Evolutionary conservation across 2,113 vertebrate genomes (phyloP).

Genomic region (Heterochromis multidens): DNA sequence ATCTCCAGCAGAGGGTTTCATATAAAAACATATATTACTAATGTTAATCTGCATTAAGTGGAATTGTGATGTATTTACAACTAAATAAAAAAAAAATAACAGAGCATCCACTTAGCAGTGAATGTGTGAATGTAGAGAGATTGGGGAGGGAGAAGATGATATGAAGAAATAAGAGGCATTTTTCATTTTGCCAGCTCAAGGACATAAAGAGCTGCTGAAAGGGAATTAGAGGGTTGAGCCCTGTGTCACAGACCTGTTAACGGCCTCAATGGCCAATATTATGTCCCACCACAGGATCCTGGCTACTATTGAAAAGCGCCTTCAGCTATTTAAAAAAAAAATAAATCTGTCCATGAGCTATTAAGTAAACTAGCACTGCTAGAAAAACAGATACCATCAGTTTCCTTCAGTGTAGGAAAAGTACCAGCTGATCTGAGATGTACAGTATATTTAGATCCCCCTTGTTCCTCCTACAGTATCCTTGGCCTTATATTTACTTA

Average conservation of each 20-base stretch:
- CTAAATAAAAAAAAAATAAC: neutral
- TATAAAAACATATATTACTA: neutral
- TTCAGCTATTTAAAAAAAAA: neutral
- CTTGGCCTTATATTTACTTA: constrained; percentile 4
- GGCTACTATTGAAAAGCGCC: neutral
- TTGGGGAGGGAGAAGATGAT: neutral
- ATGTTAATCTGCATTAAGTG: neutral
- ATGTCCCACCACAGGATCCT: neutral
- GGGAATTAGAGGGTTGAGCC: constrained; percentile 61
- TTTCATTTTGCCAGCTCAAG: constrained; percentile 15
- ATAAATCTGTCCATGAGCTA: neutral
- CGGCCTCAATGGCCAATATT: constrained; percentile 8
- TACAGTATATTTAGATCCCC: constrained; percentile 14
- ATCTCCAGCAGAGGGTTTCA: neutral
- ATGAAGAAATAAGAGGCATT: neutral
- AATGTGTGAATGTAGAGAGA: neutral
- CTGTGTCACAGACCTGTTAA: constrained; percentile 61
- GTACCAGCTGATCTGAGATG: neutral
- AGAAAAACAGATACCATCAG: neutral
- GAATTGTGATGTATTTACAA: neutral
- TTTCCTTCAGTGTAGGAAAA: neutral
- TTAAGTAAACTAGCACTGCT: neutral
- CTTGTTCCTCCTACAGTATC: neutral
- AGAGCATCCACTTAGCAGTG: neutral
- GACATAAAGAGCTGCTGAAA: constrained; percentile 23